A percentile compares a stretch with the other conserved stretches of the same genome.
Conservation (phyloP, 1,140 invertebrate species). For the Anastrepha obliqua region DNA sequence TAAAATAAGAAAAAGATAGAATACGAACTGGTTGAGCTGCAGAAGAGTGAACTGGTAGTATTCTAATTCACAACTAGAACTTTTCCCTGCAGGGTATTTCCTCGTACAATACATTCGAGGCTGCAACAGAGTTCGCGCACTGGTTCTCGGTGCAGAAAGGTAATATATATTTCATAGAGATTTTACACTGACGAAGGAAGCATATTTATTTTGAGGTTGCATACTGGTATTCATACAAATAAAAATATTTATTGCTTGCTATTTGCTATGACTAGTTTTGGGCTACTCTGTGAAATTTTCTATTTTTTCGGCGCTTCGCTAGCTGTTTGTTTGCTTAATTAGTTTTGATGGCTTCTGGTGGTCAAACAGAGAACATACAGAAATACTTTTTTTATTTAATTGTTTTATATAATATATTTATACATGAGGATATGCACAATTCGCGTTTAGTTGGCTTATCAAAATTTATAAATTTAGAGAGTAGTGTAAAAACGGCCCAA, state of each 20-base stretch:
- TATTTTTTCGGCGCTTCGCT: neutral
- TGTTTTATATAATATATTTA: neutral
- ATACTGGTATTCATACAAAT: neutral
- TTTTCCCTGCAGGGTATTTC: no score
- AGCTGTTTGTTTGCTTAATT: neutral
- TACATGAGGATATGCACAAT: neutral
- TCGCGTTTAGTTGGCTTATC: neutral
- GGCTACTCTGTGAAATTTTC: neutral
- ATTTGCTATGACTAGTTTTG: neutral
- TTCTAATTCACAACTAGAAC: no score
- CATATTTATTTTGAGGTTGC: neutral
- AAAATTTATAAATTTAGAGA: neutral
- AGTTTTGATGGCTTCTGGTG: neutral
- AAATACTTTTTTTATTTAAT: neutral
- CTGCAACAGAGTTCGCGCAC: neutral
- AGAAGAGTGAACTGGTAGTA: no score
- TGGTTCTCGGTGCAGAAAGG: slow-evolving; percentile 1
- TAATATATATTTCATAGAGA: neutral
- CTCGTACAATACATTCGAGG: neutral
- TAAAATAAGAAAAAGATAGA: no score
- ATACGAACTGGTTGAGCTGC: no score
- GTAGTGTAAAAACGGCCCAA: neutral
- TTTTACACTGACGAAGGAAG: neutral
- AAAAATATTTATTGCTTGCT: neutral
- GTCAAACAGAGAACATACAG: neutral